These are phyloP conservation scores for Tortrix viridana DNA, from an alignment of 2,888 invertebrate genomes.

Conservation along the genomic window DNA sequence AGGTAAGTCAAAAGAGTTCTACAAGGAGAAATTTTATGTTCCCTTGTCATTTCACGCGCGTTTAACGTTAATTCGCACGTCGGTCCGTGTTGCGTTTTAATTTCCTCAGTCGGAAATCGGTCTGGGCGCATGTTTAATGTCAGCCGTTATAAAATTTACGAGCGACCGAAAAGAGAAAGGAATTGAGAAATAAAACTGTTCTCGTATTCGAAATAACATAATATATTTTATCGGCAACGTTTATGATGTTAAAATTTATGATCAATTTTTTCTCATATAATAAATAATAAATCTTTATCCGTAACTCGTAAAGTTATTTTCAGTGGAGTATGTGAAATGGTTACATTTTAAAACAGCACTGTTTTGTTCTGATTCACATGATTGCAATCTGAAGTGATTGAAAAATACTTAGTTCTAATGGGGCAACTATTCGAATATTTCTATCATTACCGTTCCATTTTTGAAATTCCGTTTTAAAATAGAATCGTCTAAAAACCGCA, in stretches of 20 bases:
- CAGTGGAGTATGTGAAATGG: constrained; percentile 12
- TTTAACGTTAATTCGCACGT: constrained; percentile 76
- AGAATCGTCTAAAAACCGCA: constrained; percentile 50
- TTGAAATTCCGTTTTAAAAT: constrained; percentile 45
- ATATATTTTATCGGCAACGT: constrained; percentile 64
- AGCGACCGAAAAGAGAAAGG: constrained; percentile 57
- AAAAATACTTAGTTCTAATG: neutral
- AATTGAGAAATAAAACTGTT: constrained; percentile 71
- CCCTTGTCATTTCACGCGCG: constrained; percentile 78
- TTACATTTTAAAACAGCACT: neutral
- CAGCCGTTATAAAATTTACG: constrained; percentile 63
- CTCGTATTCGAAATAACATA: constrained; percentile 65
- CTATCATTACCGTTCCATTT: constrained; percentile 33
- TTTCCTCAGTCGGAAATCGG: constrained; percentile 62
- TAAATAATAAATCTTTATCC: constrained; percentile 61
- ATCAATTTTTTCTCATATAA: constrained; percentile 59
- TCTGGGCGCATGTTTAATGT: constrained; percentile 60
- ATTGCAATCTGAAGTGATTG: neutral
- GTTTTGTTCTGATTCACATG: constrained; percentile 1
- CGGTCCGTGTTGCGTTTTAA: constrained; percentile 65
- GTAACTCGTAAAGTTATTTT: constrained; percentile 49
- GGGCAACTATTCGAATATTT: constrained; percentile 1
- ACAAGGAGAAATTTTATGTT: constrained; percentile 74
- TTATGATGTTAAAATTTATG: constrained; percentile 65
- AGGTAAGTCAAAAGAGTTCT: constrained; percentile 47